Percentiles rank a stretch among this genome's conserved stretches.
phyloP scores from a whole-genome alignment of 2,797 vertebrate species.

The Myioborus melanocephalus region DNA sequence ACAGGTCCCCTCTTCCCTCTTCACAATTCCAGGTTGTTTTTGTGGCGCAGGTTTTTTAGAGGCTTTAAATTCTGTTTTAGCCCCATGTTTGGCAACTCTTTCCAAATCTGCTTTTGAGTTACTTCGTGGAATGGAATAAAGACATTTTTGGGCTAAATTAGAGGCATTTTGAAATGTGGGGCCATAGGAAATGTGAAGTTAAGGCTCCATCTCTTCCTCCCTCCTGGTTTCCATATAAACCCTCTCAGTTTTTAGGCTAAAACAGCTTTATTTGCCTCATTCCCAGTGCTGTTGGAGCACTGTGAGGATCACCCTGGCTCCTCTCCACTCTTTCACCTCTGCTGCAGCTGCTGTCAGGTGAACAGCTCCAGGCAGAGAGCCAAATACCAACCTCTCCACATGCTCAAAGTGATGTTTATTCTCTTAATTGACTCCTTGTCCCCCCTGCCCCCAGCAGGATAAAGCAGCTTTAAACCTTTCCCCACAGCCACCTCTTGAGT shows the following conservation, averaged over 20 bases:
- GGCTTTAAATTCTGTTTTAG: background rate
- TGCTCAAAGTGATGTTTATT: background rate
- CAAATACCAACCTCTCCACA: background rate
- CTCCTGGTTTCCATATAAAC: background rate
- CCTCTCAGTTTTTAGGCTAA: background rate
- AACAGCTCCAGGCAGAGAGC: background rate
- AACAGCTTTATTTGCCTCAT: background rate
- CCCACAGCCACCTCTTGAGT: background rate
- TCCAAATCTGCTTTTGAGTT: background rate
- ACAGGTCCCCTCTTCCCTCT: background rate
- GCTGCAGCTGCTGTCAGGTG: background rate
- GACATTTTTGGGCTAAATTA: background rate
- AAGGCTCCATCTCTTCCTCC: background rate
- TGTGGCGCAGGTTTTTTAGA: background rate
- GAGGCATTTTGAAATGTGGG: background rate
- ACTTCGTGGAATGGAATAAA: background rate
- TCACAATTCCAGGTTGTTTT: background rate
- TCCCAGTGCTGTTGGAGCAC: background rate
- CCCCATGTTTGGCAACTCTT: background rate
- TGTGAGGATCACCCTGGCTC: background rate
- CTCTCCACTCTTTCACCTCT: background rate
- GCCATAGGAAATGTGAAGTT: background rate
- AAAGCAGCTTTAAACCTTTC: background rate
- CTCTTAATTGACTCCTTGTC: background rate
- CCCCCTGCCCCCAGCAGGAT: background rate